Percentiles rank a stretch among this genome's conserved stretches.
These are phyloP conservation scores for Jacana jacana DNA, from an alignment of 2,113 vertebrate genomes.

Conservation along the genomic window DNA sequence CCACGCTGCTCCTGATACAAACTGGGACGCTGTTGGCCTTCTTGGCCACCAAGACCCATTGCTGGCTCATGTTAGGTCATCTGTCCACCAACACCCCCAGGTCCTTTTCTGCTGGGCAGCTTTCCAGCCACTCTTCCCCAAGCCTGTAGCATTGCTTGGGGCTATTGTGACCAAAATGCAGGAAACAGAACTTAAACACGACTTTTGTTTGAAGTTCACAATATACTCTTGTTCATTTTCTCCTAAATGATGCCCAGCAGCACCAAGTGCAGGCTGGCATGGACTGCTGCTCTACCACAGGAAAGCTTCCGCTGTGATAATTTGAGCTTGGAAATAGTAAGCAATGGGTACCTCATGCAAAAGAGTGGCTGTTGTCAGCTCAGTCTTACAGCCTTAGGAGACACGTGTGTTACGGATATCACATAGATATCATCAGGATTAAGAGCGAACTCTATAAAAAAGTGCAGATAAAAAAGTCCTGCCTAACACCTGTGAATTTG, in stretches of 20 bases:
- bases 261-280: not conserved
- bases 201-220: not conserved
- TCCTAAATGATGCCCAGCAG: not conserved
- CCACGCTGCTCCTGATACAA: too few species aligned
- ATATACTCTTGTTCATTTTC: not conserved
- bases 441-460: not conserved
- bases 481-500: not conserved
- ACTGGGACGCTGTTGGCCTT: too few species aligned
- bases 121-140: too few species aligned
- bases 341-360: not conserved
- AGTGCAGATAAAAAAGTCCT: not conserved
- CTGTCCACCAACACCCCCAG: too few species aligned
- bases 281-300: not conserved
- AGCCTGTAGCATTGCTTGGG: too few species aligned
- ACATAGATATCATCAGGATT: not conserved
- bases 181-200: not conserved
- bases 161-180: too few species aligned
- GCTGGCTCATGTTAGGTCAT: too few species aligned
- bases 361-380: not conserved
- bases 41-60: too few species aligned
- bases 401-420: accelerated
- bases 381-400: not conserved
- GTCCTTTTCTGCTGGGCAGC: too few species aligned
- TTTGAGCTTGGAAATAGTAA: not conserved
- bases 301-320: not conserved